phyloP scores from a whole-genome alignment of 1,140 invertebrate genomes.

The Cotesia typhae region DNA sequence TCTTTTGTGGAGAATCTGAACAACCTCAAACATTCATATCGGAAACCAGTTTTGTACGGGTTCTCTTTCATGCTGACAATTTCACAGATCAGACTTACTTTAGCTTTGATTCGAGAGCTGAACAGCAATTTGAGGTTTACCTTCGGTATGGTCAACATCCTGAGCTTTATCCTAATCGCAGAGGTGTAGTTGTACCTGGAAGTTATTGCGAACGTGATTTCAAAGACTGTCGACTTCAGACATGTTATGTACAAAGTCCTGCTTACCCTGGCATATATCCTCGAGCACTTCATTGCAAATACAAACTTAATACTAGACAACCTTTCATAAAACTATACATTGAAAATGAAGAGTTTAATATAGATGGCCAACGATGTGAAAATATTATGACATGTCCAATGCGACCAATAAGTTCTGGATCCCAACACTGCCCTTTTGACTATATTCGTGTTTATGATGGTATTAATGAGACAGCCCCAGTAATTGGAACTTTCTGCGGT shows the following conservation, averaged over 20 bases:
- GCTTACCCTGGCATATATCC: constrained; percentile 93
- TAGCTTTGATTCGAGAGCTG: constrained; percentile 80
- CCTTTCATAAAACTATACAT: constrained; percentile 92
- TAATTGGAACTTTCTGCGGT: constrained; percentile 92
- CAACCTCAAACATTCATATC: constrained; percentile 93
- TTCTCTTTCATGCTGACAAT: constrained; percentile 90
- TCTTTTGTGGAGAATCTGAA: constrained; percentile 92
- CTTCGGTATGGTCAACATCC: constrained; percentile 90
- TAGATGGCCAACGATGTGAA: constrained; percentile 91
- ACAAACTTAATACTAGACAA: constrained; percentile 84
- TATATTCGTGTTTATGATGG: constrained; percentile 92
- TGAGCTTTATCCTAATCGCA: constrained; percentile 87
- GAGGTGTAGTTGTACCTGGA: constrained; percentile 84
- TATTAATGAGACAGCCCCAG: constrained; percentile 82
- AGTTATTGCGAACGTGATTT: constrained; percentile 89
- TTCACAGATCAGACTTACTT: constrained; percentile 90
- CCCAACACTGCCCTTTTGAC: constrained; percentile 89
- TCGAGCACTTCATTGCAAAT: constrained; percentile 87
- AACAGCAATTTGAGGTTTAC: constrained; percentile 89
- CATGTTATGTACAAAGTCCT: constrained; percentile 91
- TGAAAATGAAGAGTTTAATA: constrained; percentile 92
- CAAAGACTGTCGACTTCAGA: constrained; percentile 84
- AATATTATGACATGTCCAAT: constrained; percentile 95
- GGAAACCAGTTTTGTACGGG: constrained; percentile 89
- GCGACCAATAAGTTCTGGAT: constrained; percentile 85